Conservation (phyloP, 2,888 invertebrate genomes). For the Ichneumoninae sp. region DNA sequence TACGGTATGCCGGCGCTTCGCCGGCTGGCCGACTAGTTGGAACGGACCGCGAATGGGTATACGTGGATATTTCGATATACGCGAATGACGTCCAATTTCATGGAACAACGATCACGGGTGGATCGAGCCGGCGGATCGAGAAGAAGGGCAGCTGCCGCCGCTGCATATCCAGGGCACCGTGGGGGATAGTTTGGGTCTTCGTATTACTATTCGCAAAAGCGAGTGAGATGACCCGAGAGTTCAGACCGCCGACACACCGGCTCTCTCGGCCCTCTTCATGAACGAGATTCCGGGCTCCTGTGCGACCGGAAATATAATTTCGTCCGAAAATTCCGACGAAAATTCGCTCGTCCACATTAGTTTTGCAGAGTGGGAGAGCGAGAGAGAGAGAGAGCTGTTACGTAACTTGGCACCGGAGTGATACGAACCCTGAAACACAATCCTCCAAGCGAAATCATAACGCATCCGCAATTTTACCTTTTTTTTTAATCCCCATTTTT, state of each 20-base stretch:
- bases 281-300: constrained; percentile 10
- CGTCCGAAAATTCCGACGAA: constrained; percentile 21
- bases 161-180: constrained; percentile 53
- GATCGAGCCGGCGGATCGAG: constrained; percentile 55
- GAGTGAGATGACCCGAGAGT: constrained; percentile 22
- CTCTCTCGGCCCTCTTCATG: neutral
- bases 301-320: constrained; percentile 16
- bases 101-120: constrained; percentile 78
- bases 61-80: constrained; percentile 75
- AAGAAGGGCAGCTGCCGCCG: constrained; percentile 65
- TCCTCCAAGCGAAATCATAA: neutral
- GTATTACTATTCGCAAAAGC: constrained; percentile 55
- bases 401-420: neutral
- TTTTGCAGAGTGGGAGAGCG: neutral
- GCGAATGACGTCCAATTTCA: constrained; percentile 79
- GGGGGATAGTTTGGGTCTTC: constrained; percentile 67
- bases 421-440: neutral
- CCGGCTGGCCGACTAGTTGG: constrained; percentile 47
- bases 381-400: neutral
- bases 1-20: constrained; percentile 50
- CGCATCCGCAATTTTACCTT: neutral
- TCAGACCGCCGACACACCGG: constrained; percentile 13
- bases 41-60: constrained; percentile 72
- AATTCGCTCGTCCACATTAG: neutral
- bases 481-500: neutral